These are phyloP conservation scores for Ibidorhyncha struthersii DNA, from an alignment of 2,113 vertebrate species.

Conservation along the genomic window DNA sequence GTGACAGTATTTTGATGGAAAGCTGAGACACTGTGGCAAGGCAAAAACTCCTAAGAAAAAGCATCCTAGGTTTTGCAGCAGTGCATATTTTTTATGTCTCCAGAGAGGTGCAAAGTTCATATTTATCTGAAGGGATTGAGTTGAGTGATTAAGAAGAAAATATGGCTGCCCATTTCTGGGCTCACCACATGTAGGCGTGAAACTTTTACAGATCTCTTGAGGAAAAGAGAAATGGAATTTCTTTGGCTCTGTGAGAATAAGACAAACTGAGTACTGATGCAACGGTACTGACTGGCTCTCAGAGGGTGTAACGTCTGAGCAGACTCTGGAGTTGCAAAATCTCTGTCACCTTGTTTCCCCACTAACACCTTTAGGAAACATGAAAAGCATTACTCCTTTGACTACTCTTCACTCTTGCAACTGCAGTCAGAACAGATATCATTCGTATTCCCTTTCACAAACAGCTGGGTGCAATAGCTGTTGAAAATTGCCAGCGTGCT, in stretches of 20 bases:
- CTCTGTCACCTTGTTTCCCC: background rate
- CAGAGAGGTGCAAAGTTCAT: background rate
- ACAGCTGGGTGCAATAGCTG: background rate
- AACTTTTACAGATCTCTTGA: background rate
- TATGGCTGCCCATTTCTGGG: background rate
- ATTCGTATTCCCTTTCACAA: background rate
- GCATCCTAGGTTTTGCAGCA: background rate
- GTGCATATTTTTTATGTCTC: background rate
- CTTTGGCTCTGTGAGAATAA: background rate
- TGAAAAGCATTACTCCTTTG: background rate
- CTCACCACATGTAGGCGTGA: background rate
- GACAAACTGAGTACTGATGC: background rate
- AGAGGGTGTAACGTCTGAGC: background rate
- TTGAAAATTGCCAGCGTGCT: background rate
- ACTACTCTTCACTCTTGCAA: background rate
- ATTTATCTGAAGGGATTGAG: background rate
- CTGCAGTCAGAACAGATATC: background rate
- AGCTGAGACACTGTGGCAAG: background rate
- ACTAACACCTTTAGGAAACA: background rate
- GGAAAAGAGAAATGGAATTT: background rate
- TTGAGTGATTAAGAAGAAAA: background rate
- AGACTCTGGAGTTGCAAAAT: background rate
- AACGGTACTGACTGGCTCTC: background rate
- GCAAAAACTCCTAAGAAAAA: background rate
- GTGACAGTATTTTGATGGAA: background rate